Percentiles rank a stretch among this genome's conserved stretches.
These are phyloP conservation scores for Huso huso DNA, from an alignment of 2,797 vertebrate genomes.

Conservation along the genomic window DNA sequence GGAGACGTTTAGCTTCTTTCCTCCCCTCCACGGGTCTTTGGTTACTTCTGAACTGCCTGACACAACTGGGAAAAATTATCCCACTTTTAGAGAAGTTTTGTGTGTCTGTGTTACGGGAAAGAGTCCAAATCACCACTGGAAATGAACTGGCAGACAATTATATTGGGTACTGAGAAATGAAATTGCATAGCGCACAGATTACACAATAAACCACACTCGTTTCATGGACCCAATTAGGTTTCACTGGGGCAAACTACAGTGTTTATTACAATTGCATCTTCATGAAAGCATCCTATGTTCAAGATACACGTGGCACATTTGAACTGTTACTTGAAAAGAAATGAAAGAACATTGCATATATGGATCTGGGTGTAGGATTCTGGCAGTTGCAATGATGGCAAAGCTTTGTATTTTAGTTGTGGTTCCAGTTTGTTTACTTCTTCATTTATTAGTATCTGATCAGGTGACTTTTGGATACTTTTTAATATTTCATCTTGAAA, in stretches of 20 bases:
- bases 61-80: constrained; percentile 61
- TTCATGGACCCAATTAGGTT: constrained; percentile 81
- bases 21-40: too few species aligned
- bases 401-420: too few species aligned
- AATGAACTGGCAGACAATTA: constrained; percentile 68
- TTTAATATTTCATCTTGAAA: too few species aligned
- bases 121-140: constrained; percentile 56
- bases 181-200: constrained; percentile 81
- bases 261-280: constrained; percentile 69
- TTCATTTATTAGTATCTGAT: too few species aligned
- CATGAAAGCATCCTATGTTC: constrained; percentile 55
- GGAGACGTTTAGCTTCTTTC: too few species aligned
- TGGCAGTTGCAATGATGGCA: too few species aligned
- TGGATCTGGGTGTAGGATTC: too few species aligned
- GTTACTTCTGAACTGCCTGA: constrained; percentile 27
- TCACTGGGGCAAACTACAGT: constrained; percentile 71
- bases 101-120: constrained; percentile 61
- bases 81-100: constrained; percentile 36
- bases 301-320: too few species aligned
- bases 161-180: constrained; percentile 72
- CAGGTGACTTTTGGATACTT: too few species aligned
- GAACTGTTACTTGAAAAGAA: too few species aligned
- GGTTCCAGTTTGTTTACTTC: too few species aligned
- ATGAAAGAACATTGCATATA: too few species aligned
- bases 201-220: constrained; percentile 80